phyloP scores from a whole-genome alignment of 2,113 vertebrate genomes.

The Danionella cerebrum region DNA sequence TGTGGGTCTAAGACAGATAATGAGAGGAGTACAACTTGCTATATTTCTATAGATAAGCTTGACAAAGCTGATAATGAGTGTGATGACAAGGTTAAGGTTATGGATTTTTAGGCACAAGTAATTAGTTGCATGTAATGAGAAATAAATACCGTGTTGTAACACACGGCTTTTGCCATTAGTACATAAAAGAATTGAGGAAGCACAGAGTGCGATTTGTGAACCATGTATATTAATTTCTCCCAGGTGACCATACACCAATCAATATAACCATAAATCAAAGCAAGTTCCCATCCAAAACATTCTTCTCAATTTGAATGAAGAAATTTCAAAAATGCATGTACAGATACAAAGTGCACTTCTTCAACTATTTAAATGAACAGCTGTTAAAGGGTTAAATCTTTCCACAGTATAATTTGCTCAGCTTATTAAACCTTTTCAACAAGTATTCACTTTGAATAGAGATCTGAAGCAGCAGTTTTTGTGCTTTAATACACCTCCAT shows the following conservation, averaged over 20 bases:
- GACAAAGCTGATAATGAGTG: not conserved
- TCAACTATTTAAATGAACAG: not conserved
- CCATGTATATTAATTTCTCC: too few species aligned
- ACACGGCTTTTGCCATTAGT: too few species aligned
- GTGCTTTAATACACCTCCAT: constrained; percentile 35
- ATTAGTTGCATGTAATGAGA: constrained; percentile 2
- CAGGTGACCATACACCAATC: too few species aligned
- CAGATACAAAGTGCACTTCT: not conserved
- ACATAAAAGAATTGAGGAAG: too few species aligned
- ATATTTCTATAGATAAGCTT: constrained; percentile 4
- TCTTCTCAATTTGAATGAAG: too few species aligned
- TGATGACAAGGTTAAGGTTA: constrained; percentile 6
- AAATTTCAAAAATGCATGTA: not conserved
- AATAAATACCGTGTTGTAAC: not conserved
- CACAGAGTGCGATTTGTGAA: too few species aligned
- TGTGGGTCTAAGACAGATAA: constrained; percentile 7
- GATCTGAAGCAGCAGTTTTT: constrained; percentile 7
- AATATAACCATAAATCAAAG: too few species aligned
- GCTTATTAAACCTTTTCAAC: not conserved
- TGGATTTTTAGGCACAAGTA: not conserved
- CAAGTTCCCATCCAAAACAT: too few species aligned
- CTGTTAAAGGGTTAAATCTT: not conserved
- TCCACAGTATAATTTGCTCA: not conserved
- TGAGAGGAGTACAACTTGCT: not conserved
- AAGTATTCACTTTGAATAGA: not conserved